phyloP scores from a whole-genome alignment of 2,888 invertebrate species.

The Plebejus argus region DNA sequence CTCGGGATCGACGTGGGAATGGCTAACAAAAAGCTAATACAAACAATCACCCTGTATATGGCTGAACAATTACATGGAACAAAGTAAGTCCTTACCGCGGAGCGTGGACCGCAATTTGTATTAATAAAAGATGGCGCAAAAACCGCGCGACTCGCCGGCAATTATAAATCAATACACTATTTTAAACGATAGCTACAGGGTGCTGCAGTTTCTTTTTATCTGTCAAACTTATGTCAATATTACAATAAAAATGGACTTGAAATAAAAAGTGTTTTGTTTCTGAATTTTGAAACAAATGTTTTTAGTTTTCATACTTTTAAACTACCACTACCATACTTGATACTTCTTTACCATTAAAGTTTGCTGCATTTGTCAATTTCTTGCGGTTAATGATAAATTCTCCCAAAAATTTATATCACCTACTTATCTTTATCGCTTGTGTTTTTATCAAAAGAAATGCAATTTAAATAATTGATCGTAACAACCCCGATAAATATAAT shows the following conservation, averaged over 20 bases:
- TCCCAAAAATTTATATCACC: background rate
- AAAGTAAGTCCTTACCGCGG: slow-evolving; percentile 48
- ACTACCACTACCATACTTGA: background rate
- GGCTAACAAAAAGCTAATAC: slow-evolving; percentile 38
- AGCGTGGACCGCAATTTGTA: slow-evolving; percentile 49
- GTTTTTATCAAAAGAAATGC: slow-evolving; percentile 1
- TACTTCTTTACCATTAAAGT: background rate
- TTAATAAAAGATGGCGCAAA: slow-evolving; percentile 54
- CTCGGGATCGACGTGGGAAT: slow-evolving; percentile 40
- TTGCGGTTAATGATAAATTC: background rate
- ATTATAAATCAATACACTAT: slow-evolving; percentile 58
- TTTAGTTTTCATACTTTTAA: too few species aligned
- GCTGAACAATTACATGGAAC: slow-evolving; percentile 42
- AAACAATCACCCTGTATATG: slow-evolving; percentile 39
- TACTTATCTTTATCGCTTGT: background rate
- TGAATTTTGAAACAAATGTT: too few species aligned
- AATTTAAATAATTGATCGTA: slow-evolving; percentile 14
- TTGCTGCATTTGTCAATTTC: background rate
- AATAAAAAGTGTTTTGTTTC: too few species aligned
- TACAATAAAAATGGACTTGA: too few species aligned
- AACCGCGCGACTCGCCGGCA: slow-evolving; percentile 48
- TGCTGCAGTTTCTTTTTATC: background rate
- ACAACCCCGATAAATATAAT: slow-evolving; percentile 22
- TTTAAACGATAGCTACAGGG: slow-evolving; percentile 43
- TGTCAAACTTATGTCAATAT: background rate